Base-by-base conservation (phyloP, 1,140 invertebrate species). In the Bicyclus anynana region DNA sequence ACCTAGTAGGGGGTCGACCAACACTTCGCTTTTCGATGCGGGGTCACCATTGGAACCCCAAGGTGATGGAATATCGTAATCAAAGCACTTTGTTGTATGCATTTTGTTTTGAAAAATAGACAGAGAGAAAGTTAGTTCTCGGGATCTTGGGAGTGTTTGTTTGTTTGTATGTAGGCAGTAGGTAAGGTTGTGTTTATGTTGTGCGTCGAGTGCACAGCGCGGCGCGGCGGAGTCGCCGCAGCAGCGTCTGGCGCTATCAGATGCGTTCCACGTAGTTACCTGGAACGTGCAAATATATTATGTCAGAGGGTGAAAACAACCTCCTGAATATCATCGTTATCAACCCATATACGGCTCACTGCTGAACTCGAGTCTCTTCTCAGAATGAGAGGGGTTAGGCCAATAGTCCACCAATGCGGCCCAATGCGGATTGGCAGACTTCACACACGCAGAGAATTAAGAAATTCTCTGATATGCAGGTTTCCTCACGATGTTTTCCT, bases 201-300 rank as follows among this genome's bases (percentile, higher is more conserved):
- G 55, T 53, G 55, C 71, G 75, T 44, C 74, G 69, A 58, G 77
- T 68, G 63, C 84, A 84, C 38, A 87, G 68, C 59, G 84, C 66
- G 49, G 76, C 77, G 65, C 76, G 74, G 44, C 81, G 81, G 62
- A 87, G 71, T 33, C 85, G 82, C 90, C 69, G 90, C 29, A 95
- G 93, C 81, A 96, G 94, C 82, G 92, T 90, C 27, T 91, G 87
- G 69, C 91, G 77, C 74, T 89, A 90, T 92, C 92, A 94, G 80
- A 95, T 93, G 75, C 93, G 91, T 80, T 97, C 95, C 61, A 98
- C 97, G 90, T 98, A 99, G 89, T 99, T 99, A 40, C 84, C 98
- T 49, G 97, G 94, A 65, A 59, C 7, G 35, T 9, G 33, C 1
- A 16, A 38, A 3, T 33, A 16, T 17, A 18, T 13, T 5, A 40